Evolutionary conservation across 2,113 vertebrate species (phyloP), one percentile per base, ranked within the genome.

Genomic region (Zeus faber): DNA sequence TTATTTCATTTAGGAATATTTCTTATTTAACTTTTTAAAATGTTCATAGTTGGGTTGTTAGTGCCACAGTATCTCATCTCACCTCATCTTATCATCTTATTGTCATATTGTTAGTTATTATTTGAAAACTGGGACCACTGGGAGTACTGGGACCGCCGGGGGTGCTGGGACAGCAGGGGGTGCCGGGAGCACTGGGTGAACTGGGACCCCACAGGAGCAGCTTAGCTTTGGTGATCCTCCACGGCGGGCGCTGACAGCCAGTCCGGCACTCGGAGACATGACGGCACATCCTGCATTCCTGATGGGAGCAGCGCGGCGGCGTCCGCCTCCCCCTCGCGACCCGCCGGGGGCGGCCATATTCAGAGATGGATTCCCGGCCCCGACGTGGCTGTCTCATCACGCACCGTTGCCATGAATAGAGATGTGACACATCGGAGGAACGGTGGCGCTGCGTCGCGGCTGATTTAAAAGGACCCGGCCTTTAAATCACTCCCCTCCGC

Each of bases 331-430:
- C 29, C 51, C 55, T 51, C 53, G 14, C 14, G 33, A 69, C 79
- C 72, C 33, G 33, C 11, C 50, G 25, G 3, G 70, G 81, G 61
- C 65, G 58, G 37, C 49, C 53, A 56, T 60, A 17, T 59, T 53
- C 3, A 2, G 5, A 78, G 82, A 86, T 80, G 53, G 77, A 87
- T 84, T 70, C 55, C 18, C 65, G 49, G 55, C 53, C 65, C 68
- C 67, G 64, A 47, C 18, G 14, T 31, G 46, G 63, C 58, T 33
- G 70, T 27, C 82, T 72, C 67, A 80, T 85, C 84, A 83, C 57
- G 17, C 54, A 78, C 66, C 44, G 65, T 71, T 53, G 48, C 80
- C 73, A 74, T 83, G 77, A 84, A 87, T 85, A 78, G 80, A 80
- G 62, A 81, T 73, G 76, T 80, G 78, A 82, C 73, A 74, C 64